Conservation (phyloP, 2,888 invertebrate species). For the Dilophus febrilis region DNA sequence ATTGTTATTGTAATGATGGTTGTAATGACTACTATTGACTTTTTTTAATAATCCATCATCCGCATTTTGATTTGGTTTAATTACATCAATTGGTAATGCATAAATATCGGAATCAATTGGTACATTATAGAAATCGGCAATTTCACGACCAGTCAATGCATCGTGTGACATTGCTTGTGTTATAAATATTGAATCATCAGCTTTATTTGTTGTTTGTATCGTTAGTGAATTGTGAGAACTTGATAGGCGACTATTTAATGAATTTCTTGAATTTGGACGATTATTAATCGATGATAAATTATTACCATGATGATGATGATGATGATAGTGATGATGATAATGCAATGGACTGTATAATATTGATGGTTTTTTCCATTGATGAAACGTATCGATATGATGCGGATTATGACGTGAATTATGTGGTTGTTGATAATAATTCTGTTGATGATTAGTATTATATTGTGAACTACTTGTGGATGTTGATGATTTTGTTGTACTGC, state of each 20-base stretch:
- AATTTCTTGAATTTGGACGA: constrained; percentile 59
- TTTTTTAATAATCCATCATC: no score
- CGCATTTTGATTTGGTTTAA: constrained; percentile 34
- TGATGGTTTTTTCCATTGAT: constrained; percentile 12
- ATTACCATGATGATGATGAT: constrained; percentile 18
- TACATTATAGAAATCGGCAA: constrained; percentile 73
- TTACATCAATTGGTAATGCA: constrained; percentile 69
- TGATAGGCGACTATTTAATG: constrained; percentile 59
- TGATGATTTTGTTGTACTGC: not conserved
- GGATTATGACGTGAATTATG: constrained; percentile 2
- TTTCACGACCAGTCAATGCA: constrained; percentile 58
- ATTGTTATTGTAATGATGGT: not conserved
- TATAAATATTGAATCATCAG: constrained; percentile 72
- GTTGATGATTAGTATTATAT: no score
- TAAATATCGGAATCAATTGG: constrained; percentile 80
- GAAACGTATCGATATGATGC: not conserved
- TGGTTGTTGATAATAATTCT: not conserved
- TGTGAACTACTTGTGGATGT: not conserved
- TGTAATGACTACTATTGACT: not conserved
- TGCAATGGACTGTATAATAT: constrained; percentile 25
- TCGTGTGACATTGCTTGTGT: constrained; percentile 81
- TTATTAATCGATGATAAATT: constrained; percentile 27
- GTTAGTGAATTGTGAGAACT: constrained; percentile 73
- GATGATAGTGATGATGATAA: constrained; percentile 15
- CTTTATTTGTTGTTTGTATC: constrained; percentile 49